Percentiles rank a stretch among this genome's conserved stretches.
phyloP scores from a whole-genome alignment of 2,888 invertebrate species.

The Dicyrtoma fusca region DNA sequence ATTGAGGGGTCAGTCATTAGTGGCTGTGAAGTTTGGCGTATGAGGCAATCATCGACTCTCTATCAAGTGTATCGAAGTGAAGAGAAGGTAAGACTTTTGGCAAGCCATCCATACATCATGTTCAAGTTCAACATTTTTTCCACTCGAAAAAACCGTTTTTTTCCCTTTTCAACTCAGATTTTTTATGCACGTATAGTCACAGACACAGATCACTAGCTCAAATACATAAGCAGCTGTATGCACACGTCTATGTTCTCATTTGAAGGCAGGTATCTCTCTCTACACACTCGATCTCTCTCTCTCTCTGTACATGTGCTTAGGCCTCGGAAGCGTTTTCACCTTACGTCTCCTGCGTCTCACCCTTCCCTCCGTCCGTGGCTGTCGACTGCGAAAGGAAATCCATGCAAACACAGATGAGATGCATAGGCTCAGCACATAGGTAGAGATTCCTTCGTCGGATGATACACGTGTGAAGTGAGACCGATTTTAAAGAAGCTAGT shows the following conservation, averaged over 20 bases:
- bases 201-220: no score
- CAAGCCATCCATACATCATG: slow-evolving; percentile 29
- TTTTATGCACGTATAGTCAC: background rate
- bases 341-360: background rate
- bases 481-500: no score
- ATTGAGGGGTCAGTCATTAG: slow-evolving; percentile 25
- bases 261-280: no score
- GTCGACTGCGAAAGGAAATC: no score
- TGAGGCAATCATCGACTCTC: slow-evolving; percentile 31
- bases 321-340: background rate
- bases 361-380: no score
- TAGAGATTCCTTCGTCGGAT: no score
- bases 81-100: slow-evolving; percentile 33
- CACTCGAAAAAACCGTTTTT: slow-evolving; percentile 24
- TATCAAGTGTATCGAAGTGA: slow-evolving; percentile 31
- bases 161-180: slow-evolving; percentile 2
- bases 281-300: background rate
- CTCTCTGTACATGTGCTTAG: background rate
- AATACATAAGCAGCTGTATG: no score
- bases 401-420: no score
- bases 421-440: no score
- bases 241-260: no score
- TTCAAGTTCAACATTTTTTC: slow-evolving; percentile 21
- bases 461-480: no score
- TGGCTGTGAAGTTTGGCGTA: slow-evolving; percentile 28